Conservation (phyloP, 2,113 vertebrate species). For the Sapajus apella region DNA sequence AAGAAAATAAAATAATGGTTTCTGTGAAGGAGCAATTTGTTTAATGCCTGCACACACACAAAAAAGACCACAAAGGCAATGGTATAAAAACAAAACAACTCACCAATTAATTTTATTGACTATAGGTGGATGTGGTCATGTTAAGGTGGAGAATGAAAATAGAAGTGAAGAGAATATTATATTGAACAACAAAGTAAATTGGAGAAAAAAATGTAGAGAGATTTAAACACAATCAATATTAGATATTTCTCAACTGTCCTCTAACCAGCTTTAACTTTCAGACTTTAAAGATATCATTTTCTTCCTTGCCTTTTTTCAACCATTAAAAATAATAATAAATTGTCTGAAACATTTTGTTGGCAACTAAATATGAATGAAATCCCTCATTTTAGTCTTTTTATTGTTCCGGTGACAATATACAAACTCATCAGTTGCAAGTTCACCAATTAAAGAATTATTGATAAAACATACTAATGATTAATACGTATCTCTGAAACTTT, state of each 20-base stretch:
- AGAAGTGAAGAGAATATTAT: neutral
- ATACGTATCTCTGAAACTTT: neutral
- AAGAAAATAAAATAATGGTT: slow-evolving; percentile 48
- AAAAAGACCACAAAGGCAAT: neutral
- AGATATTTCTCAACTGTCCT: neutral
- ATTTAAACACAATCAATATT: neutral
- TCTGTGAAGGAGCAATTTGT: slow-evolving; percentile 48
- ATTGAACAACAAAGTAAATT: neutral
- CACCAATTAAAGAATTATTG: neutral
- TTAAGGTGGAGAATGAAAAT: neutral
- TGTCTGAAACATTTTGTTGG: neutral
- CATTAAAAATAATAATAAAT: neutral
- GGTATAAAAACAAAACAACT: neutral
- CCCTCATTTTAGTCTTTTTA: neutral
- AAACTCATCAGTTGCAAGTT: neutral
- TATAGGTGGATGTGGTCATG: neutral
- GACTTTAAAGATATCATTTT: neutral
- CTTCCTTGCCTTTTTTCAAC: neutral
- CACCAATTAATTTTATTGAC: neutral
- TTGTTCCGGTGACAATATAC: neutral
- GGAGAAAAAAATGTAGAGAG: neutral
- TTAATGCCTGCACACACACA: slow-evolving; percentile 20
- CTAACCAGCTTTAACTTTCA: neutral
- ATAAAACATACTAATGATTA: neutral
- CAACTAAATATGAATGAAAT: neutral